Evolutionary conservation across 2,888 invertebrate species (phyloP).

Genomic region (Ophraella communa): DNA sequence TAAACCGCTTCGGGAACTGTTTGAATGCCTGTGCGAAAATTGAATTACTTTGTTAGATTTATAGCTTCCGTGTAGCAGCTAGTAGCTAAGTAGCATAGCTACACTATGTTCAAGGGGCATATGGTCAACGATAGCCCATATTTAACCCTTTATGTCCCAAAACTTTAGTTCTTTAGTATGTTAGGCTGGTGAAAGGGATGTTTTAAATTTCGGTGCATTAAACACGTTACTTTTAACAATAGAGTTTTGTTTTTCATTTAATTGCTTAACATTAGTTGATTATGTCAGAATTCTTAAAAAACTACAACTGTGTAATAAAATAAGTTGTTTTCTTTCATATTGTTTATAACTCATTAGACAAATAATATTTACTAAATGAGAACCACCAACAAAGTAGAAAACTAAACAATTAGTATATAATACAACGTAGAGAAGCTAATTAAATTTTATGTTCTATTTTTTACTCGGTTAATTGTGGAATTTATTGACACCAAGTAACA

Average conservation of each 20-base stretch:
- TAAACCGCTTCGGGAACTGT: conserved; percentile 39
- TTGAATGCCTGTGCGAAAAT: conserved; percentile 40
- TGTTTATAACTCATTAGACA: too few species aligned
- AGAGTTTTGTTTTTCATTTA: not conserved
- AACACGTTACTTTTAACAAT: not conserved
- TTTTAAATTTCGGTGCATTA: not conserved
- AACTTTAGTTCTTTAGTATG: not conserved
- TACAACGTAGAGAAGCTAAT: too few species aligned
- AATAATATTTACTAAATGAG: too few species aligned
- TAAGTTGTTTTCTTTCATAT: too few species aligned
- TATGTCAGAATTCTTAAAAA: too few species aligned
- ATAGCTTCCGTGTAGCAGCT: conserved; percentile 24
- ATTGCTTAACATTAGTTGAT: too few species aligned
- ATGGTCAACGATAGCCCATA: not conserved
- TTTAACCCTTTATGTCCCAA: not conserved
- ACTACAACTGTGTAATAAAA: too few species aligned
- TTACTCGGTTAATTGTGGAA: too few species aligned
- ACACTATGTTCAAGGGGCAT: not conserved
- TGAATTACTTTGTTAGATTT: conserved; percentile 42
- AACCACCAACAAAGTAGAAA: too few species aligned
- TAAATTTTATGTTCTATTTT: too few species aligned
- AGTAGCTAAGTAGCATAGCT: conserved; percentile 1
- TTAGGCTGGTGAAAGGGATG: not conserved
- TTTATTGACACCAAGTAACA: too few species aligned
- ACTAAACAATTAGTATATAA: too few species aligned